Evolutionary conservation across 1,140 invertebrate genomes (phyloP).

Genomic region (Nixonia krombeini): DNA sequence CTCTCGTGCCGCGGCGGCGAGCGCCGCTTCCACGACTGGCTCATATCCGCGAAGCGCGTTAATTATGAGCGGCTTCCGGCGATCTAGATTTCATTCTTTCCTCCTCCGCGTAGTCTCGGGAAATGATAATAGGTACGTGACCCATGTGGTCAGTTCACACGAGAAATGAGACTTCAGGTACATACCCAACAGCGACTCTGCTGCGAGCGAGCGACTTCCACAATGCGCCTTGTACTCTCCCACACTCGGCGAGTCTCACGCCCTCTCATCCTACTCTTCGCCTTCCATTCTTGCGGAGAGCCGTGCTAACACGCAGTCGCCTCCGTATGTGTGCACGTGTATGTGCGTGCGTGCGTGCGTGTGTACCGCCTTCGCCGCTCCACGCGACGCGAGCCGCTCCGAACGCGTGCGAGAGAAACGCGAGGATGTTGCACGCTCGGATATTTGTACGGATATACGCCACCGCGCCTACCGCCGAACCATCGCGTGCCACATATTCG

Average conservation of each 20-base stretch:
- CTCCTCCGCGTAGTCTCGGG: constrained; percentile 59
- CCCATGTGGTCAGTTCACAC: constrained; percentile 73
- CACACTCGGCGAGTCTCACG: constrained; percentile 71
- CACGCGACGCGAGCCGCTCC: background rate
- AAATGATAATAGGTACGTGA: constrained; percentile 73
- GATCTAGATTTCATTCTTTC: constrained; percentile 73
- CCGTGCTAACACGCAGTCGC: background rate
- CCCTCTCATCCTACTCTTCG: constrained; percentile 69
- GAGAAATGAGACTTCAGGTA: constrained; percentile 65
- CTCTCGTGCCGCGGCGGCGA: constrained; percentile 19
- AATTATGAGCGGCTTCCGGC: constrained; percentile 72
- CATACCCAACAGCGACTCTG: constrained; percentile 27
- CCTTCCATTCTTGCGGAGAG: constrained; percentile 14
- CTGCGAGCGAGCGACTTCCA: constrained; percentile 50
- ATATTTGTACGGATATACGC: no score
- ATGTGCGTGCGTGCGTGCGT: no score
- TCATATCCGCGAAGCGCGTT: constrained; percentile 61
- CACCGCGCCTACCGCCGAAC: background rate
- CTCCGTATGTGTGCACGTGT: no score
- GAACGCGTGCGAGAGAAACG: constrained; percentile 11
- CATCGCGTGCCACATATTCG: background rate
- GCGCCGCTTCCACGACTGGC: constrained; percentile 42
- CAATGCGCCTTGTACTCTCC: constrained; percentile 72
- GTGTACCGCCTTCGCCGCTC: background rate
- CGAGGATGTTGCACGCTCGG: background rate